phyloP scores from a whole-genome alignment of 2,888 invertebrate genomes.

The Aelia acuminata region DNA sequence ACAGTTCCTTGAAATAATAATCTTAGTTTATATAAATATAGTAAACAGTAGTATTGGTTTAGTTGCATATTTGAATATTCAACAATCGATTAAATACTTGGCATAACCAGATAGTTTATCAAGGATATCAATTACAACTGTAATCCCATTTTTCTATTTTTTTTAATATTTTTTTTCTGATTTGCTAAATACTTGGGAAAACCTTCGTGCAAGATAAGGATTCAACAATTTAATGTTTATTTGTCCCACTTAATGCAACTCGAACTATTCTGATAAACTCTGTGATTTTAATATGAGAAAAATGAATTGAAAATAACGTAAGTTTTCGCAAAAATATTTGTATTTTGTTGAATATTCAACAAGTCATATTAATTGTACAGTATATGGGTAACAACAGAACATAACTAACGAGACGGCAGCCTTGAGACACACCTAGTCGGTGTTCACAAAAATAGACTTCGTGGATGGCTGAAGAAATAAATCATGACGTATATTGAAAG shows the following conservation, averaged over 20 bases:
- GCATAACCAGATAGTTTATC: not conserved
- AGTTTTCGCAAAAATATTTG: not conserved
- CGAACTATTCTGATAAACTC: not conserved
- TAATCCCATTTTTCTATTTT: not conserved
- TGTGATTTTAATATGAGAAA: not conserved
- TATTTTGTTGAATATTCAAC: not conserved
- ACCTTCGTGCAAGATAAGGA: not conserved
- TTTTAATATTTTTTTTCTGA: no score
- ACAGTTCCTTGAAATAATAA: no score
- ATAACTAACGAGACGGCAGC: not conserved
- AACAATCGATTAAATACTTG: not conserved
- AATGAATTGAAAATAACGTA: not conserved
- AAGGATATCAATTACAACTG: not conserved
- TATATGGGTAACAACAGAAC: not conserved
- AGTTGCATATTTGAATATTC: no score
- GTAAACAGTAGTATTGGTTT: no score
- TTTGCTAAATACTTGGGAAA: not conserved
- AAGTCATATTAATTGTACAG: not conserved
- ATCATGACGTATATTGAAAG: not conserved
- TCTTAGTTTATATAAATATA: no score
- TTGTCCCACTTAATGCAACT: not conserved
- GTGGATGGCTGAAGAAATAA: slow-evolving; percentile 19
- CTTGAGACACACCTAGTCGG: slow-evolving; percentile 38
- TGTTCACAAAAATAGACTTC: slow-evolving; percentile 24
- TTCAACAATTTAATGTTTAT: not conserved